phyloP scores from a whole-genome alignment of 2,888 invertebrate species.

The Vanessa cardui region DNA sequence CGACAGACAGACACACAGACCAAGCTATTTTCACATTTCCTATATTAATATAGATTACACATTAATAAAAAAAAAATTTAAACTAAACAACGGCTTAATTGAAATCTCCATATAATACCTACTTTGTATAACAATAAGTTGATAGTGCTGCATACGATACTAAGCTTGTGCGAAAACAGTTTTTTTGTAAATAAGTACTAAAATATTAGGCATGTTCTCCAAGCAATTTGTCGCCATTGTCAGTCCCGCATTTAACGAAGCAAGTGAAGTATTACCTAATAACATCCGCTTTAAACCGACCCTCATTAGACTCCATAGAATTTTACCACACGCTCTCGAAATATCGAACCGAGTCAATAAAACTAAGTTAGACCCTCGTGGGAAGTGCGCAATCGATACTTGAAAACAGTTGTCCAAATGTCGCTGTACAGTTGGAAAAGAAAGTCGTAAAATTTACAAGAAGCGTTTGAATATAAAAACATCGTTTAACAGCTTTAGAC shows the following conservation, averaged over 20 bases:
- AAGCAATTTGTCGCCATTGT: constrained; percentile 20
- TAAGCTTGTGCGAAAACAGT: no score
- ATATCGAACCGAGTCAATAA: constrained; percentile 31
- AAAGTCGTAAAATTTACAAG: not conserved
- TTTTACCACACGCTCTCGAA: constrained; percentile 28
- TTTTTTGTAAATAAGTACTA: no score
- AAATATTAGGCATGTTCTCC: not conserved
- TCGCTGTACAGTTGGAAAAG: constrained; percentile 30
- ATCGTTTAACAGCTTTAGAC: no score
- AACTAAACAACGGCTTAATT: no score
- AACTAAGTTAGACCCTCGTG: constrained; percentile 45
- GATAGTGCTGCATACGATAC: no score
- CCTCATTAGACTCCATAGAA: constrained; percentile 32
- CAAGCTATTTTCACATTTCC: no score
- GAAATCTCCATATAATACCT: no score
- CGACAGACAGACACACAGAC: no score
- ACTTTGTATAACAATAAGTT: no score
- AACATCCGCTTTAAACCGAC: constrained; percentile 28
- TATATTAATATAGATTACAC: no score
- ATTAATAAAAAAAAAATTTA: no score
- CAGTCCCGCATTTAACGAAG: constrained; percentile 16
- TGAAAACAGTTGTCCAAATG: constrained; percentile 40
- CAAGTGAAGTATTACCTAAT: constrained; percentile 20
- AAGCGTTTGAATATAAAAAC: no score
- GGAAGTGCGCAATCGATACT: constrained; percentile 63